phyloP scores from a whole-genome alignment of 1,140 invertebrate genomes.

The Zophobas morio region DNA sequence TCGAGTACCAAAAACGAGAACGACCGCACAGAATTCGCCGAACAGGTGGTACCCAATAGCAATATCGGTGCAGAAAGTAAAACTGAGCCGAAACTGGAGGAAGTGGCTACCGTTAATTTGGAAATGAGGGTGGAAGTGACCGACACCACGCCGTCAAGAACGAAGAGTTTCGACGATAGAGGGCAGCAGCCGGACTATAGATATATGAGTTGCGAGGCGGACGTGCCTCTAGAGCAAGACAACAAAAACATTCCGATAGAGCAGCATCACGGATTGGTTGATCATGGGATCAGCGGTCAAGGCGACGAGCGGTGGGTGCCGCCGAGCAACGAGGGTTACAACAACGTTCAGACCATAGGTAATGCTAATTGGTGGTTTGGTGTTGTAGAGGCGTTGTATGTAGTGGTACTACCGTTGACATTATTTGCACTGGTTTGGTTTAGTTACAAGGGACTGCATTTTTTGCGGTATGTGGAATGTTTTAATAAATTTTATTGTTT shows the following conservation, averaged over 20 bases:
- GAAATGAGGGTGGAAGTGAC: slow-evolving; percentile 55
- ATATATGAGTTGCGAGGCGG: slow-evolving; percentile 52
- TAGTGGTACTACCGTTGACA: no score
- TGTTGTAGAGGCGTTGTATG: no score
- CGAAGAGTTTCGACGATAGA: slow-evolving; percentile 42
- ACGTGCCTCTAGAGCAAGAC: slow-evolving; percentile 48
- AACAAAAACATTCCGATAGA: slow-evolving; percentile 59
- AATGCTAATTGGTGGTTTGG: not conserved
- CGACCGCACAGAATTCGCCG: slow-evolving; percentile 57
- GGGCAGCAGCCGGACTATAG: slow-evolving; percentile 46
- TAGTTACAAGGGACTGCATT: no score
- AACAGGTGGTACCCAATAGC: slow-evolving; percentile 62
- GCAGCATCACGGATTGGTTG: slow-evolving; percentile 57
- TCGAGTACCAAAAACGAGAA: slow-evolving; percentile 59
- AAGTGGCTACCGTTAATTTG: slow-evolving; percentile 46
- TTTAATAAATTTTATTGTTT: no score
- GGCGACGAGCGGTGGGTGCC: slow-evolving; percentile 78
- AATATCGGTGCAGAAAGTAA: slow-evolving; percentile 24
- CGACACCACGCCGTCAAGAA: slow-evolving; percentile 36
- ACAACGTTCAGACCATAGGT: slow-evolving; percentile 57
- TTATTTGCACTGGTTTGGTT: no score
- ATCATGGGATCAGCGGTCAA: slow-evolving; percentile 67
- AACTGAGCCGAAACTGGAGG: slow-evolving; percentile 47
- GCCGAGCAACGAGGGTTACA: slow-evolving; percentile 69
- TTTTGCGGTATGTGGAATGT: no score